Evolutionary conservation across 2,888 invertebrate genomes (phyloP).

Genomic region (Cheilosia scutellata): DNA sequence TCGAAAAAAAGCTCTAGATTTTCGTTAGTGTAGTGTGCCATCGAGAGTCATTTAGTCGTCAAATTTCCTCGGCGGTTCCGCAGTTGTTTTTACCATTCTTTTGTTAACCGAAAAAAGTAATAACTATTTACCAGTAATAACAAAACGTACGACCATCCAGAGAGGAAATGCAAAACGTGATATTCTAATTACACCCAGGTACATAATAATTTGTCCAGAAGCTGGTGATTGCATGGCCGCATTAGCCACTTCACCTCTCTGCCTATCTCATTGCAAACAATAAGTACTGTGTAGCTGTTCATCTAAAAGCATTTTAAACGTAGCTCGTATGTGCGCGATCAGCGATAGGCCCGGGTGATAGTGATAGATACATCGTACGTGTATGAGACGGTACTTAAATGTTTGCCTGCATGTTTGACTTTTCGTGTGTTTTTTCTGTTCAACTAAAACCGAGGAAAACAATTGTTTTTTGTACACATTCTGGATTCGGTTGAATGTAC

Average conservation of each 20-base stretch:
- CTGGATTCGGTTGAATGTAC: conserved; percentile 69
- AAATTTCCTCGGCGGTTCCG: neutral
- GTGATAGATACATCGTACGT: neutral
- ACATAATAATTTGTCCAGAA: conserved; percentile 49
- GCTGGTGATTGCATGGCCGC: conserved; percentile 48
- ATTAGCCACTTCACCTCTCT: conserved; percentile 1
- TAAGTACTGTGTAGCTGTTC: conserved; percentile 18
- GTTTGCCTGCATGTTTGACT: conserved; percentile 45
- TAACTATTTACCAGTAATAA: conserved; percentile 5
- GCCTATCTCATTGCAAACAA: conserved; percentile 12
- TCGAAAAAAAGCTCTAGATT: conserved; percentile 31
- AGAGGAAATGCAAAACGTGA: conserved; percentile 76
- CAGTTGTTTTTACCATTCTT: conserved; percentile 1
- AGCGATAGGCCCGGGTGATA: conserved; percentile 19
- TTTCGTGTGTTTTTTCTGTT: conserved; percentile 5
- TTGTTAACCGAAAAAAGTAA: conserved; percentile 19
- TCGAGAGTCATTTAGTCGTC: conserved; percentile 23
- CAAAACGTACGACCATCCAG: conserved; percentile 24
- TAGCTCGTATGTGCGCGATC: conserved; percentile 6
- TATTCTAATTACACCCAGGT: conserved; percentile 66
- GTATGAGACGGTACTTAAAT: conserved; percentile 34
- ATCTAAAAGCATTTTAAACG: conserved; percentile 29
- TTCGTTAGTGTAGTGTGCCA: conserved; percentile 31
- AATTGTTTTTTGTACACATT: conserved; percentile 32
- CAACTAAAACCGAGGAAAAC: conserved; percentile 42